phyloP scores from a whole-genome alignment of 2,113 vertebrate species.

The Clarias batrachus region DNA sequence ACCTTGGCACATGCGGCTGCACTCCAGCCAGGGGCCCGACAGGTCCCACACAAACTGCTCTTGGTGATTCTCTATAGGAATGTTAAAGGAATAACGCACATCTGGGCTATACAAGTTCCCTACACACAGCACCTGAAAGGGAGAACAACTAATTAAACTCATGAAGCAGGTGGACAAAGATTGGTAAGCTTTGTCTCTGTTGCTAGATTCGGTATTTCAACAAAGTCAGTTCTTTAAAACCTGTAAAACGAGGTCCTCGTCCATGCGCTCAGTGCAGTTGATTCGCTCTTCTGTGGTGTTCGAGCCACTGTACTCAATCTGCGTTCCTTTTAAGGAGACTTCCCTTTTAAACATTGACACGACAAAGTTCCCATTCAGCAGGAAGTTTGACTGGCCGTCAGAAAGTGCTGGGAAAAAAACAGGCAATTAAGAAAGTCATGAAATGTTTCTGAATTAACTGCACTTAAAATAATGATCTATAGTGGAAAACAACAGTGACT shows the following conservation, averaged over 20 bases:
- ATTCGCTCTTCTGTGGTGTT: conserved; percentile 88
- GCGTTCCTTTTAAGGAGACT: conserved; percentile 82
- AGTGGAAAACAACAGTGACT: background rate
- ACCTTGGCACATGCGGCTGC: conserved; percentile 92
- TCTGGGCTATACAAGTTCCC: conserved; percentile 94
- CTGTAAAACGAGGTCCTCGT: conserved; percentile 88
- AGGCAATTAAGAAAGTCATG: conserved; percentile 4
- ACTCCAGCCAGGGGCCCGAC: conserved; percentile 88
- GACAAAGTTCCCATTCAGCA: conserved; percentile 96
- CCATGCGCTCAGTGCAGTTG: conserved; percentile 88
- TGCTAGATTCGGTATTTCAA: background rate
- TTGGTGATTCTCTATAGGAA: conserved; percentile 83
- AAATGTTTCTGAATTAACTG: background rate
- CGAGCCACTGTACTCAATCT: conserved; percentile 94
- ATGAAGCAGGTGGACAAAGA: background rate
- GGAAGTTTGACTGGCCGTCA: conserved; percentile 84
- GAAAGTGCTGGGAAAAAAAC: conserved; percentile 80
- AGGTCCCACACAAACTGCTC: conserved; percentile 87
- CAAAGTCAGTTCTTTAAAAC: conserved; percentile 56
- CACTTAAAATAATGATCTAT: background rate
- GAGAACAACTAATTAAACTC: background rate
- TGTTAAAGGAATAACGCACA: conserved; percentile 89
- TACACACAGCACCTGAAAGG: conserved; percentile 87
- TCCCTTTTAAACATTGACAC: conserved; percentile 96
- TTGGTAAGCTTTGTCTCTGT: background rate